Evolutionary conservation across 2,888 invertebrate species (phyloP).

Genomic region (Pachycephus smyrnensis): DNA sequence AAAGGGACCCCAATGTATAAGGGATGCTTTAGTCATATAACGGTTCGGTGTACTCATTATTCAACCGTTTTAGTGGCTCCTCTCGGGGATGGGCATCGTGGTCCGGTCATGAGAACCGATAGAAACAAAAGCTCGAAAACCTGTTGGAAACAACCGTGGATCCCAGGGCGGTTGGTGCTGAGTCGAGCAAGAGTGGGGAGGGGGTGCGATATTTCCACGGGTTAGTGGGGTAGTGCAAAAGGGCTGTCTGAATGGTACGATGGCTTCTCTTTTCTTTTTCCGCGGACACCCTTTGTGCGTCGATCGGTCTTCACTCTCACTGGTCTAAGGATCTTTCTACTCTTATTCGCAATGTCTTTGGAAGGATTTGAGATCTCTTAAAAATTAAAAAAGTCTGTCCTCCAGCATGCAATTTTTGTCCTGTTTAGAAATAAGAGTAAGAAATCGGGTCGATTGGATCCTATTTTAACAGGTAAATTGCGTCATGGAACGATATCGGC

Average conservation of each 20-base stretch:
- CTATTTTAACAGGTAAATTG: too few relatives aligned
- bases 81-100: background rate
- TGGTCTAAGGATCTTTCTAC: background rate
- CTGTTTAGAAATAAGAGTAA: too few relatives aligned
- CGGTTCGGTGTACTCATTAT: slow-evolving; percentile 48
- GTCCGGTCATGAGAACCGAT: slow-evolving; percentile 61
- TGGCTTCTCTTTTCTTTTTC: background rate
- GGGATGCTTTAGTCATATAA: background rate
- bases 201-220: background rate
- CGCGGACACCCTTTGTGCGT: slow-evolving; percentile 49
- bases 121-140: slow-evolving; percentile 63
- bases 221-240: background rate
- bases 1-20: background rate
- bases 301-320: background rate
- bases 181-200: background rate
- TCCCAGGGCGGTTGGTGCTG: background rate
- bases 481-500: too few relatives aligned
- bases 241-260: background rate
- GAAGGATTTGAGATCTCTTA: background rate
- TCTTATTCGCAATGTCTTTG: background rate
- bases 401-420: background rate
- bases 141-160: slow-evolving; percentile 64
- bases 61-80: slow-evolving; percentile 54
- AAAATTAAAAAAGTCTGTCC: background rate
- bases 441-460: too few relatives aligned